Base-by-base conservation (phyloP, 2,888 invertebrate genomes). In the Ichneumoninae sp. region DNA sequence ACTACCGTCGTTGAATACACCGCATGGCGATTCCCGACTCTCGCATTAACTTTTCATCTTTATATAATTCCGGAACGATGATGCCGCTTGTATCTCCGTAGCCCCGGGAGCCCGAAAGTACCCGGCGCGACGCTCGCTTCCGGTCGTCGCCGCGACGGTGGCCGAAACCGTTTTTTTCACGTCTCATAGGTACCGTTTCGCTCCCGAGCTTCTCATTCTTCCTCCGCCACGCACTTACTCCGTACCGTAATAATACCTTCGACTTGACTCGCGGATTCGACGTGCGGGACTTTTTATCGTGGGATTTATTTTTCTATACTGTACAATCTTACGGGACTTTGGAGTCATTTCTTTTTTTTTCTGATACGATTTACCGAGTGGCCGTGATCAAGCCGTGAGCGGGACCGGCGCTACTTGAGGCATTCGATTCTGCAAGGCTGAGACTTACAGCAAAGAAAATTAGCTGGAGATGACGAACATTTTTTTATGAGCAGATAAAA, bases 41-140 rank as follows among this genome's bases (percentile, higher is more conserved):
- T 87, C 66, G 87, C 91, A 93, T 93, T 93, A 93, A 93, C 90
- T 92, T 93, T 93, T 93, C 91, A 93, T 92, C 90, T 92, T 93
- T 93, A 93, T 93, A 92, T 91, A 91, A 92, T 93, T 92, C 90
- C 87, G 89, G 60, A 66, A 83, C 63, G 74, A 78, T 66, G 65
- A 74, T 84, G 63, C 50, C 36, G 47, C 13, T 63, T 16, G 44
- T 54, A 63, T 19, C 50, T 54, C 7, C 10, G 16, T 52, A 10
- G 30, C 63, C 63, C 33, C 63, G 30, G 30, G 30, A 83, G 70
- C 79, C 69, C 26, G n/a, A 69, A 78, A 70, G 44, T 33, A 71
- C 60, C 52, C 52, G 44, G 66, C 77, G 57, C 52, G 33, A 26
- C n/a, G 71, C 50, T 33, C 52, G 71, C 79, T 73, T 79, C 66